phyloP scores from a whole-genome alignment of 1,140 invertebrate species.

The Apis laboriosa region DNA sequence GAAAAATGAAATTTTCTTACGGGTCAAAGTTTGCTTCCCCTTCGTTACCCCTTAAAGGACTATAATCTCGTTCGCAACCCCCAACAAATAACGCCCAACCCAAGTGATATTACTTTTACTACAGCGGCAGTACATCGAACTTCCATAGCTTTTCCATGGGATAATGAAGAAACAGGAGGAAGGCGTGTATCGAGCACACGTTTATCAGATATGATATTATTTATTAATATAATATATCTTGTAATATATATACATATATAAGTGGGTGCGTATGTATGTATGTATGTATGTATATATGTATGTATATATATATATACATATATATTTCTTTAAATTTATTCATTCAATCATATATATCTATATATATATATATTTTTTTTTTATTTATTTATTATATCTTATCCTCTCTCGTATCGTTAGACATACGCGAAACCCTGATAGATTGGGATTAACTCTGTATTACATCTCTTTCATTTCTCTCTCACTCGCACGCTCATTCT shows the following conservation, averaged over 20 bases:
- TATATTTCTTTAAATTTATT: conserved; percentile 63
- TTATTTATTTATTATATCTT: conserved; percentile 61
- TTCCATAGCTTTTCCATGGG: not conserved
- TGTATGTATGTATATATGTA: conserved; percentile 61
- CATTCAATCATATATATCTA: conserved; percentile 54
- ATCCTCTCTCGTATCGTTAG: conserved; percentile 62
- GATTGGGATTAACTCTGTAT: conserved; percentile 70
- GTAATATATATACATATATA: conserved; percentile 74
- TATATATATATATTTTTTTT: conserved; percentile 43
- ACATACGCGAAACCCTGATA: conserved; percentile 76
- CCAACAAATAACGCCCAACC: not conserved
- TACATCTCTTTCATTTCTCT: conserved; percentile 19
- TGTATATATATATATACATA: too few species aligned
- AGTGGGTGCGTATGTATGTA: conserved; percentile 62
- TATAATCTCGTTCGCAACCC: not conserved
- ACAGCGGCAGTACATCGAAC: too few species aligned
- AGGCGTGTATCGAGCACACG: conserved; percentile 4
- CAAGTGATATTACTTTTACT: not conserved
- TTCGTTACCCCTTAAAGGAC: not conserved
- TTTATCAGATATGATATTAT: conserved; percentile 74
- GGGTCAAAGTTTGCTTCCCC: not conserved
- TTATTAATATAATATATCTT: conserved; percentile 77
- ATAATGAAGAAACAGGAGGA: not conserved
- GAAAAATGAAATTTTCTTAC: not conserved
- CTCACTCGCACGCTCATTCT: conserved; percentile 27